Evolutionary conservation across 1,140 invertebrate species (phyloP), one percentile per base, ranked within the genome.

Genomic region (Drosophila santomea): DNA sequence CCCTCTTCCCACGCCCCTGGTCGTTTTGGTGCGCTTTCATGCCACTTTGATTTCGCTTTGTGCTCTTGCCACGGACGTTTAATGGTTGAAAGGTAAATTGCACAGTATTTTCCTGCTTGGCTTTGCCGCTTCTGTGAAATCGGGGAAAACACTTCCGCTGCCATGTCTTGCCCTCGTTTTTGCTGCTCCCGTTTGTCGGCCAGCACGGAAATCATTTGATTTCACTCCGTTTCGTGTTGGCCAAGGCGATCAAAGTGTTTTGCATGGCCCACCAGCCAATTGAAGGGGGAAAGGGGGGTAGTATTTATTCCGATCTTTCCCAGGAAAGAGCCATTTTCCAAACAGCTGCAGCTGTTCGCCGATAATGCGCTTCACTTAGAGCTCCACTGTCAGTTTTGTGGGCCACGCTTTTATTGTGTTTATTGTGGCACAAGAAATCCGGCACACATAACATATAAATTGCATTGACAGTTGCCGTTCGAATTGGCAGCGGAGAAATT

Each of bases 71-170:
- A 83, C 63, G 79, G 66, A 89, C 77, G 84, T 88, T 89, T 88
- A 88, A 88, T 88, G 83, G 84, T 83, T 88, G 84, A 88, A 88
- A 89, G 76, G 84, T 89, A 88, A 88, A 88, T 88, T 88, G 83
- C 83, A 76, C 72, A 78, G 79, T 71, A 79, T 86, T 86, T 86
- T 86, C 83, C 83, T 55, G 57, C 68, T 55, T 44, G 55, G 61
- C 61, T 54, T 66, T 66, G 11, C 61, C 66, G 44, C 60, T 64
- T 67, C 64, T 68, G 73, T 41, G 69, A 44, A 72, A 73, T 72
- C 55, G 67, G 80, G 75, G 73, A 75, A 80, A 79, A 82, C 82
- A 86, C 79, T 88, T 86, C 82, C 83, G 82, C 78, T 82, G 74
- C 68, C 83, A 72, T 69, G 75, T 78, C 69, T 62, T 86, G 78